Evolutionary conservation across 2,797 vertebrate species (phyloP).

Genomic region (Xerus rutilus): DNA sequence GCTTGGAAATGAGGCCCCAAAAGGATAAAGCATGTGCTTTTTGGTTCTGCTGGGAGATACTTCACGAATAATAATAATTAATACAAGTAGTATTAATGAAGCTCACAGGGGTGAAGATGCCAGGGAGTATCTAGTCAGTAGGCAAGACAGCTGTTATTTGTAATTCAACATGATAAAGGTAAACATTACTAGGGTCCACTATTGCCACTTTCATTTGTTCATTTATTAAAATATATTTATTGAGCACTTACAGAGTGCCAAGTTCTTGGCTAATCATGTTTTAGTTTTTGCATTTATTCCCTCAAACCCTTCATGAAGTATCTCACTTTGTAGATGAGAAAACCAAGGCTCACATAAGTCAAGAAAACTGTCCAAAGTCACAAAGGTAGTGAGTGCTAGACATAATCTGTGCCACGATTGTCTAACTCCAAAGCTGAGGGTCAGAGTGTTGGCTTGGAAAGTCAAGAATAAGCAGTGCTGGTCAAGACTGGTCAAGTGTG

Average conservation of each 20-base stretch:
- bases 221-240: neutral
- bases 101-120: neutral
- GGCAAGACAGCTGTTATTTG: neutral
- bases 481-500: too few relatives aligned
- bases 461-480: neutral
- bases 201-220: neutral
- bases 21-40: neutral
- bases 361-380: neutral
- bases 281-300: neutral
- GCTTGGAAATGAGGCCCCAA: neutral
- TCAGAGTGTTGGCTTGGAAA: neutral
- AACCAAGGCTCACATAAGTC: neutral
- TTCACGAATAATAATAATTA: neutral
- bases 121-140: neutral
- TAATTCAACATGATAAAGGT: neutral
- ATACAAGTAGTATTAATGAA: neutral
- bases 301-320: neutral
- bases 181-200: neutral
- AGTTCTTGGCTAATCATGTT: neutral
- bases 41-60: neutral
- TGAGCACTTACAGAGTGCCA: neutral
- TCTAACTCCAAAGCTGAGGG: neutral
- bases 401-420: neutral
- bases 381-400: neutral
- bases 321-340: constrained; percentile 18